Base-by-base conservation (phyloP, 1,140 invertebrate species). In the Paracyclopina nana region DNA sequence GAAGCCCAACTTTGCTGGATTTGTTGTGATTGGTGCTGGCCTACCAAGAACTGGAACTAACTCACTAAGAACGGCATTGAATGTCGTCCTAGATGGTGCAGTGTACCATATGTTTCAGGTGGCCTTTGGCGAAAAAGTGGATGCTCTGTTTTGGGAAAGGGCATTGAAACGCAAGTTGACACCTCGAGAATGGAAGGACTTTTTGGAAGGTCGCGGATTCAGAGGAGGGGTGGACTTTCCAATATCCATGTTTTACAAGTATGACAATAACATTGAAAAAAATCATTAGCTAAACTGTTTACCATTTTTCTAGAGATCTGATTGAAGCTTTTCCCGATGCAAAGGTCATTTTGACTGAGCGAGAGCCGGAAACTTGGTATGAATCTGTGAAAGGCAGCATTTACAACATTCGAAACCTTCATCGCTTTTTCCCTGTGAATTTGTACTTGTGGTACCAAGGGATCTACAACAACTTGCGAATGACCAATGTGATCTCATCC, bases 201-300 rank as follows among this genome's bases (percentile, higher is more conserved):
- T 48, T n/a, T 29, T 48, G 24, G 22, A 22, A 27, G 46, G 34
- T 9, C 34, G 34, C 34, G 34, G 27, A 28, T 48, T n/a, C 28
- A 11, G 46, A n/a, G 46, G 24, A 9, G 46, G 46, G 27, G 20
- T 48, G n/a, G 46, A 48, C 29, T 48, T 26, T 29, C 46, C 46
- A 12, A 29, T 48, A 27, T 48, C 46, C 27, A 27, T 48, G 24
- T 48, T 48, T 27, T 48, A 48, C n/a, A 25, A 29, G 46, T 38
- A 38, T n/a, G n/a, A n/a, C n/a, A n/a, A n/a, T n/a, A n/a, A n/a
- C n/a, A n/a, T n/a, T n/a, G n/a, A n/a, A n/a, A n/a, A n/a, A n/a
- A n/a, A n/a, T n/a, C n/a, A n/a, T n/a, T n/a, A n/a, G n/a, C n/a
- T n/a, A n/a, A n/a, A n/a, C n/a, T n/a, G n/a, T n/a, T n/a, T n/a